phyloP scores from a whole-genome alignment of 2,888 invertebrate genomes.

The Dioctria linearis region DNA sequence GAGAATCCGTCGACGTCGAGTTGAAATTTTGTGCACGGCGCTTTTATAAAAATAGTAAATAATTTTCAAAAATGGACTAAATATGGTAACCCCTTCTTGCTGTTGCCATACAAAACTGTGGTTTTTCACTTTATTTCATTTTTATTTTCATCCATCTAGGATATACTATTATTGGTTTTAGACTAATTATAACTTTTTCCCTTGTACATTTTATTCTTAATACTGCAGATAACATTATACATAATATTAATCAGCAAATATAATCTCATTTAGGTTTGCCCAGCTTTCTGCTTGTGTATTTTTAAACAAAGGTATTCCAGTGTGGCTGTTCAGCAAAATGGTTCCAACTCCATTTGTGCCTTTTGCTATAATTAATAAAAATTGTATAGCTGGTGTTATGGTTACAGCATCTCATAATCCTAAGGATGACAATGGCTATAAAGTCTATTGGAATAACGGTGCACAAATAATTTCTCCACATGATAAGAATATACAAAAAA shows the following conservation, averaged over 20 bases:
- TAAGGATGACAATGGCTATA: conserved; percentile 96
- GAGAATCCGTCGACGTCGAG: too few species aligned
- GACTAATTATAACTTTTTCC: too few species aligned
- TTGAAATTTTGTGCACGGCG: too few species aligned
- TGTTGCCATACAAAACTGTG: background rate
- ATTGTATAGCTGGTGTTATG: conserved; percentile 90
- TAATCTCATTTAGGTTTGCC: conserved; percentile 81
- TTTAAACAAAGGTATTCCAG: conserved; percentile 80
- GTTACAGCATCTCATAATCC: conserved; percentile 97
- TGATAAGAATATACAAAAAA: conserved; percentile 87
- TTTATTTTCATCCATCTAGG: too few species aligned
- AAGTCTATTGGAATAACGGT: conserved; percentile 96
- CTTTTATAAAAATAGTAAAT: too few species aligned
- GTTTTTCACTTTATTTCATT: background rate
- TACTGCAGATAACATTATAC: background rate
- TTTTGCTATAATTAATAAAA: conserved; percentile 82
- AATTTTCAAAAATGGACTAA: too few species aligned
- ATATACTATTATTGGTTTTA: background rate
- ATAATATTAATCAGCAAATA: background rate
- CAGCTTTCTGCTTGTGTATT: conserved; percentile 90
- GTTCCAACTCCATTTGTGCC: conserved; percentile 96
- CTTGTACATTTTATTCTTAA: too few species aligned
- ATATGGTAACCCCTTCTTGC: too few species aligned
- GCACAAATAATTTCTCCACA: conserved; percentile 95
- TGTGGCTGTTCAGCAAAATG: conserved; percentile 84